phyloP scores from a whole-genome alignment of 2,113 vertebrate genomes.

The Megalops atlanticus region DNA sequence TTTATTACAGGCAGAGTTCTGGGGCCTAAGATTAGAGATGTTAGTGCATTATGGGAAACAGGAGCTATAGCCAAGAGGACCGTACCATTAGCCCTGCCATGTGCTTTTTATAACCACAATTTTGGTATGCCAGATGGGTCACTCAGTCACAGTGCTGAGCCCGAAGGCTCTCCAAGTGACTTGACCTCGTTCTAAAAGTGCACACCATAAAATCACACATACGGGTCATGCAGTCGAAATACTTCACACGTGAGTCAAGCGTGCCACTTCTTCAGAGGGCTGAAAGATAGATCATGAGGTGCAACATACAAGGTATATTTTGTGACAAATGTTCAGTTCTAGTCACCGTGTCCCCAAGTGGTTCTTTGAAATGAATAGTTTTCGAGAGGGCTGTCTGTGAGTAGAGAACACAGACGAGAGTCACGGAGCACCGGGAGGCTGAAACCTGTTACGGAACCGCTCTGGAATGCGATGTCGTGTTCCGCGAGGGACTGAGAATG shows the following conservation, averaged over 20 bases:
- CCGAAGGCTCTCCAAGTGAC: constrained; percentile 36
- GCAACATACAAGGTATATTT: not conserved
- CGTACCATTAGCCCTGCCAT: constrained; percentile 19
- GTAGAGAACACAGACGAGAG: not conserved
- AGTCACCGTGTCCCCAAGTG: not conserved
- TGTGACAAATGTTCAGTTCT: not conserved
- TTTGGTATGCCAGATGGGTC: constrained; percentile 66
- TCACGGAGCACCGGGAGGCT: not conserved
- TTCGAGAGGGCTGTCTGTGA: not conserved
- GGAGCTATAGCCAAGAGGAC: constrained; percentile 36
- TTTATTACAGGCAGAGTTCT: constrained; percentile 36
- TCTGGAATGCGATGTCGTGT: constrained; percentile 39
- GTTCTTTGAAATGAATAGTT: not conserved
- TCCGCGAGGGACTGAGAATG: constrained; percentile 7
- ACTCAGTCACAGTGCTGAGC: constrained; percentile 54
- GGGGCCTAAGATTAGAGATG: constrained; percentile 28
- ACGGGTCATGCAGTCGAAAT: not conserved
- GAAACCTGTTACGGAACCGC: constrained; percentile 33
- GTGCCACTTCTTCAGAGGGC: not conserved
- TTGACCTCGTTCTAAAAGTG: constrained; percentile 56
- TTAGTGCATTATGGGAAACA: not conserved
- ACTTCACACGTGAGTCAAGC: not conserved
- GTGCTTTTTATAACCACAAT: constrained; percentile 61
- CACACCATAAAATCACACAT: not conserved
- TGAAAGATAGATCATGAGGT: too few relatives aligned